Conservation (phyloP, 23 tunicate genomes). For the Botrylloides violaceus region DNA sequence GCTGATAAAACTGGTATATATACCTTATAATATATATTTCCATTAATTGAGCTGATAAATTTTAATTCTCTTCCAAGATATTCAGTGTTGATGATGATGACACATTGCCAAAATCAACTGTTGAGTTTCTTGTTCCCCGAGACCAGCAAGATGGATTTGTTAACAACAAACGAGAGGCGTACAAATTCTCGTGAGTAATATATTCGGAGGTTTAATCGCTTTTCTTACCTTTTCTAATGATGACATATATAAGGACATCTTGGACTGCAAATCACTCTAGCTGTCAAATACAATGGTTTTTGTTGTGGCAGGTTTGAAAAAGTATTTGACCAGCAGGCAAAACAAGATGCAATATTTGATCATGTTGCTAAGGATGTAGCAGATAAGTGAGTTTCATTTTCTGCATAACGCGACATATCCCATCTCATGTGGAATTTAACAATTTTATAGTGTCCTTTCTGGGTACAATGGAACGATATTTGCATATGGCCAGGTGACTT, state of each 20-base stretch:
- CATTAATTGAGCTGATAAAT: too few species aligned
- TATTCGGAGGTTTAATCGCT: too few species aligned
- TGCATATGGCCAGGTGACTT: constrained; percentile 98
- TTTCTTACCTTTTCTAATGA: too few species aligned
- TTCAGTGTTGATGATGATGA: constrained; percentile 78
- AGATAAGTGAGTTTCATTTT: constrained; percentile 62
- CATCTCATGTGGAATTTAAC: neutral
- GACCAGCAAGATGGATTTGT: constrained; percentile 71
- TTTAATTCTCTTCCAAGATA: too few species aligned
- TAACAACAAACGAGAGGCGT: constrained; percentile 83
- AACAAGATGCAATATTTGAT: constrained; percentile 77
- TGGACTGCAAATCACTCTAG: too few species aligned
- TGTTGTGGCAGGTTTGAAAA: constrained; percentile 56
- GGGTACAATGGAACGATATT: constrained; percentile 98
- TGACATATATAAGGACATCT: too few species aligned
- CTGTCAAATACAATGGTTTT: too few species aligned
- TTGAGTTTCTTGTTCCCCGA: constrained; percentile 90
- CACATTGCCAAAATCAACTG: constrained; percentile 37
- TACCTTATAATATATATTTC: too few species aligned
- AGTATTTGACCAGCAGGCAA: constrained; percentile 79
- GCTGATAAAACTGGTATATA: too few species aligned
- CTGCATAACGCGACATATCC: neutral
- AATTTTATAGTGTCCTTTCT: constrained; percentile 49
- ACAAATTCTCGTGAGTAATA: constrained; percentile 55
- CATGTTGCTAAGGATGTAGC: constrained; percentile 87